Evolutionary conservation across 1,140 invertebrate genomes (phyloP), one percentile per base, ranked within the genome.

Genomic region (Gonatopus flavifemur): DNA sequence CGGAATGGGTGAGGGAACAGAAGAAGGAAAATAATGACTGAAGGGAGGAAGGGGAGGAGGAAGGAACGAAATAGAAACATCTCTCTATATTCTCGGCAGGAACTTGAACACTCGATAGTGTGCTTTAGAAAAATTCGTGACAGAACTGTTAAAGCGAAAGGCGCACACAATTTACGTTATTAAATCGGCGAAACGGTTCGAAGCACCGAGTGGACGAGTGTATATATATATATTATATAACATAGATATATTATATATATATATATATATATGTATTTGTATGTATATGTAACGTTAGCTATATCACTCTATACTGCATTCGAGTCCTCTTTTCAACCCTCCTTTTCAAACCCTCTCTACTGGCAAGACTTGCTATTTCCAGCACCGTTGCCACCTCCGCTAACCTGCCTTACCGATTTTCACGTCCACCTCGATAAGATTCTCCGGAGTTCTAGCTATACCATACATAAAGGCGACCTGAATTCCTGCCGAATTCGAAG

Each of bases 121-220:
- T 74, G 70, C 74, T 76, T 76, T 74, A 66, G 68, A 74, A 76
- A 75, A 75, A 73, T 74, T 74, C 74, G 72, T 73, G 72, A 74
- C 69, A 63, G 57, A 66, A 76, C 69, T 76, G 59, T 64, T 62
- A 72, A 74, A 52, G 38, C 41, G 49, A n/a, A n/a, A 38, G 31
- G 47, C 43, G 59, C 57, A 64, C 57, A 69, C 67, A 72, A 72
- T 76, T 72, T 70, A 72, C 66, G 69, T 74, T 74, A 73, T 76
- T 76, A 67, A 74, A 72, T 74, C 69, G 70, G 62, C 64, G 60
- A 60, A 71, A 69, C 57, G 60, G 58, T 52, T 62, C 61, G 52
- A 66, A 70, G 65, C 59, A 62, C 61, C 56, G n/a, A n/a, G n/a
- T n/a, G 61, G 57, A 69, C 69, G 70, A 73, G 67, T 64, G 57